phyloP scores from a whole-genome alignment of 2,113 vertebrate genomes.

The Ascaphus truei region DNA sequence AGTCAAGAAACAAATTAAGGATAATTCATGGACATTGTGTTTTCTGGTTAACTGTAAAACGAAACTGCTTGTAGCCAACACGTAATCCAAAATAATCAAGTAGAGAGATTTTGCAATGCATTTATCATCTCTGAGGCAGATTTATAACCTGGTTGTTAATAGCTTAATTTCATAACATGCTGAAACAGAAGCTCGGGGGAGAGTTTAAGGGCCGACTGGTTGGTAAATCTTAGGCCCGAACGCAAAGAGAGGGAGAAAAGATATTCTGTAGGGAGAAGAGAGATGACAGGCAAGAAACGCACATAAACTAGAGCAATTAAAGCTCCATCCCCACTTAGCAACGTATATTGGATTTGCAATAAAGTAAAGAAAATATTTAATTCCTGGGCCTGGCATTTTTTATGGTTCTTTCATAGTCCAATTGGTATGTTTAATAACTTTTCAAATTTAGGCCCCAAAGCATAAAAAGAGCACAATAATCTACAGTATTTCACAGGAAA shows the following conservation, averaged over 20 bases:
- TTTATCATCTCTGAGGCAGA: conserved; percentile 32
- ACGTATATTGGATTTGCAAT: conserved; percentile 18
- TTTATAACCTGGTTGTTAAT: conserved; percentile 34
- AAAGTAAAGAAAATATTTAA: conserved; percentile 18
- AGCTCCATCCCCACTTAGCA: conserved; percentile 12
- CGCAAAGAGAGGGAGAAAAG: neutral
- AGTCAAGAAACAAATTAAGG: conserved; percentile 21
- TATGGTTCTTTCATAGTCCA: neutral
- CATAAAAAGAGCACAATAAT: too few species aligned
- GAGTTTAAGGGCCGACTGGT: conserved; percentile 23
- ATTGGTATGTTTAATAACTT: conserved; percentile 8
- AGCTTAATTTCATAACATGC: conserved; percentile 34
- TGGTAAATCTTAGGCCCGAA: conserved; percentile 25
- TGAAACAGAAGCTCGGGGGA: conserved; percentile 34
- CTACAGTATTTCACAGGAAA: too few species aligned
- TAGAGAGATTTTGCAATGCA: conserved; percentile 9
- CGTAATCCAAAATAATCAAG: conserved; percentile 33
- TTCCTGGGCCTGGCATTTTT: conserved; percentile 13
- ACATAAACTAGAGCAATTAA: conserved; percentile 12
- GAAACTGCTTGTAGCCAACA: conserved; percentile 20
- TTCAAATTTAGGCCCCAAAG: too few species aligned
- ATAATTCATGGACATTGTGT: conserved; percentile 25
- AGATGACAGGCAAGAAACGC: neutral
- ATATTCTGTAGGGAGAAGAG: neutral
- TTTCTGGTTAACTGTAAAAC: conserved; percentile 18